A percentile compares a stretch with the other conserved stretches of the same genome.
These are phyloP conservation scores for Ochotona curzoniae DNA, from an alignment of 2,113 vertebrate species.

Conservation along the genomic window DNA sequence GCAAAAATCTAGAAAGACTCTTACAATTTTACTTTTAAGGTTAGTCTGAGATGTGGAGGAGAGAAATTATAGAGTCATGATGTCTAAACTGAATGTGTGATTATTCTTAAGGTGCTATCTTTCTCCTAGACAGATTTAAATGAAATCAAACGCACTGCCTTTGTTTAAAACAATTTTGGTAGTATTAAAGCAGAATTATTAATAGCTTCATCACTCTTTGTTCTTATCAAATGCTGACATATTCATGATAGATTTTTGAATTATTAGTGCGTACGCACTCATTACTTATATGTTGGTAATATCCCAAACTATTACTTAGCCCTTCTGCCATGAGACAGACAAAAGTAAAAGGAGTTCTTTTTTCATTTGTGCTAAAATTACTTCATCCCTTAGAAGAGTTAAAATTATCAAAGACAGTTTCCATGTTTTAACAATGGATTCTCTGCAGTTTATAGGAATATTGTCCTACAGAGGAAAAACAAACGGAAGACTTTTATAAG, in stretches of 20 bases:
- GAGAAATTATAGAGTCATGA: constrained; percentile 75
- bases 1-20: not conserved
- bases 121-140: constrained; percentile 79
- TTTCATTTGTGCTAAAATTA: constrained; percentile 70
- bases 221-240: constrained; percentile 84
- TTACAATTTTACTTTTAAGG: not conserved
- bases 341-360: constrained; percentile 60
- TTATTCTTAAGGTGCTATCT: constrained; percentile 73
- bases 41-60: constrained; percentile 39
- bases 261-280: constrained; percentile 83
- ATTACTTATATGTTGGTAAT: constrained; percentile 78
- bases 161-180: constrained; percentile 80
- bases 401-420: constrained; percentile 75
- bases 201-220: constrained; percentile 82
- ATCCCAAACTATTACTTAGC: constrained; percentile 72
- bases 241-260: constrained; percentile 84
- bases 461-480: constrained; percentile 71
- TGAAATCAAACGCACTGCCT: constrained; percentile 75
- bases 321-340: constrained; percentile 29
- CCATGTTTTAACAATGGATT: constrained; percentile 70
- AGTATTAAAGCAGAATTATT: constrained; percentile 80
- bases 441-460: constrained; percentile 71
- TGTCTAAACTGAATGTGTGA: constrained; percentile 77
- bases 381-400: constrained; percentile 76
- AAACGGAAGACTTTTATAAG: constrained; percentile 77